Evolutionary conservation across 2,888 invertebrate species (phyloP).

Genomic region (Elgonia sp.): DNA sequence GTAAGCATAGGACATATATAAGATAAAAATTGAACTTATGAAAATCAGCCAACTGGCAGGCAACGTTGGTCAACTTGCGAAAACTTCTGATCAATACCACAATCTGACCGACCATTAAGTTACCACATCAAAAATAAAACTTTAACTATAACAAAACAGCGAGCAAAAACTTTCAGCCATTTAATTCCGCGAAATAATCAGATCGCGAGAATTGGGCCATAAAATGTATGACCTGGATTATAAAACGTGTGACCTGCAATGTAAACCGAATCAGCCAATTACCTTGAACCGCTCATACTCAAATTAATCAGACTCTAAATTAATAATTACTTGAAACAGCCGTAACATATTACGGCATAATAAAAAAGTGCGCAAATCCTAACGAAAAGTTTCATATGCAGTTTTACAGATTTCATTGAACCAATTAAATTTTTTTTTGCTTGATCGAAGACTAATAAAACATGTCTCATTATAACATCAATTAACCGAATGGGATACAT

Average conservation of each 20-base stretch:
- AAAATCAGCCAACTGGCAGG: conserved; percentile 23
- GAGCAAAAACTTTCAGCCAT: neutral
- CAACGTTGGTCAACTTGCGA: conserved; percentile 3
- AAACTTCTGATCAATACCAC: neutral
- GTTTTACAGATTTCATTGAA: neutral
- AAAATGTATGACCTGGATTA: conserved; percentile 24
- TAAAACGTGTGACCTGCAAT: neutral
- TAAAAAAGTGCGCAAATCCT: neutral
- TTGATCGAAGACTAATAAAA: too few species aligned
- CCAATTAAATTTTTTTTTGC: neutral
- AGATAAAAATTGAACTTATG: neutral
- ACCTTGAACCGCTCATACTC: neutral
- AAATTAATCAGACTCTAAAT: conserved; percentile 16
- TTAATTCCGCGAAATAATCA: neutral
- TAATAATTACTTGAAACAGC: conserved; percentile 4
- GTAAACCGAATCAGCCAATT: conserved; percentile 16
- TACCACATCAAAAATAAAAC: too few species aligned
- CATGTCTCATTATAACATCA: too few species aligned
- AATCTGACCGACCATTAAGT: too few species aligned
- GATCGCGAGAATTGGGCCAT: neutral
- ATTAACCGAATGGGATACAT: too few species aligned
- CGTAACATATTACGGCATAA: neutral
- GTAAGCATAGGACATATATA: conserved; percentile 20
- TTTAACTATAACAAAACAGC: too few species aligned
- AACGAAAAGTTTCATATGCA: neutral